These are phyloP conservation scores for Actenoides lindsayi DNA, from an alignment of 2,113 vertebrate species.

Conservation along the genomic window DNA sequence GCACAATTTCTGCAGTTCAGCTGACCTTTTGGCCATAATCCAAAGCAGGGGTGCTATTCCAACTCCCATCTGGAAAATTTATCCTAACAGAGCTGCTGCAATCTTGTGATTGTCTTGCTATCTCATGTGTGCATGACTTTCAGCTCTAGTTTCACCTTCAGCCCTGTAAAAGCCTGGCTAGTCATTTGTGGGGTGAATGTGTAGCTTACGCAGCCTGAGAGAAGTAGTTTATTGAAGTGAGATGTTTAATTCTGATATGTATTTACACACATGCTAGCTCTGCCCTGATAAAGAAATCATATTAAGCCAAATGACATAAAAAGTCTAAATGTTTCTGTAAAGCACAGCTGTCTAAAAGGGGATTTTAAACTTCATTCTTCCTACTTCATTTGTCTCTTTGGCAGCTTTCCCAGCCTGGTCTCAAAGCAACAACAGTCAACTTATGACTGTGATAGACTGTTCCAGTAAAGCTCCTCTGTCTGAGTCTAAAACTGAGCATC, in stretches of 20 bases:
- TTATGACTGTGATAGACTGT: constrained; percentile 28
- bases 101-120: background rate
- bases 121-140: background rate
- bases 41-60: background rate
- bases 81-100: background rate
- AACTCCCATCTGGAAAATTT: constrained; percentile 36
- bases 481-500: constrained; percentile 18
- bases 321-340: constrained; percentile 19
- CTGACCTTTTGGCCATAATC: background rate
- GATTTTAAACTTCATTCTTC: constrained; percentile 14
- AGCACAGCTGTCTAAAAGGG: constrained; percentile 34
- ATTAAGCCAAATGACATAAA: constrained; percentile 24
- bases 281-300: constrained; percentile 18
- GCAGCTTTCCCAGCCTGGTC: constrained; percentile 43
- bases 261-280: background rate
- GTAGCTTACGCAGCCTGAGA: background rate
- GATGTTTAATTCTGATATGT: background rate
- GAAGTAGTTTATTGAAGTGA: constrained; percentile 20
- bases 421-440: constrained; percentile 6
- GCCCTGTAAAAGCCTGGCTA: background rate
- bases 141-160: constrained; percentile 1
- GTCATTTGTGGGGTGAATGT: background rate
- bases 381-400: constrained; percentile 48
- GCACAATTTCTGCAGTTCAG: background rate
- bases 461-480: constrained; percentile 35